phyloP scores from a whole-genome alignment of 2,113 vertebrate species.

The Varanus komodoensis region DNA sequence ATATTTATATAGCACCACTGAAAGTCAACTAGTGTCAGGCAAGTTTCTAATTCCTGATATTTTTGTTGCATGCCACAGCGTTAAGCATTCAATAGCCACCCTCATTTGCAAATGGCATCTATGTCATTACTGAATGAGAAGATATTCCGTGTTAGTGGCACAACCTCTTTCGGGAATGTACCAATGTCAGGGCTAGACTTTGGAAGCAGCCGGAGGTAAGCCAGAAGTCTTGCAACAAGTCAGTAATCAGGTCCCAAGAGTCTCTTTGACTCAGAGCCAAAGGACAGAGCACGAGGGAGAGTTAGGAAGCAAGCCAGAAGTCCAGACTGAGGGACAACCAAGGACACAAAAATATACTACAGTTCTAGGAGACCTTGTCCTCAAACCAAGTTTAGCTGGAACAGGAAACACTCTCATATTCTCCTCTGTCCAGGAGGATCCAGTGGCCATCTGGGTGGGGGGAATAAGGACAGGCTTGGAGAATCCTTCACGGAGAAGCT shows the following conservation, averaged over 20 bases:
- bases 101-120: neutral
- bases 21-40: neutral
- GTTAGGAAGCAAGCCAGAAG: neutral
- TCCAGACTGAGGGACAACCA: neutral
- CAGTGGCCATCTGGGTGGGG: neutral
- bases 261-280: neutral
- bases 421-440: neutral
- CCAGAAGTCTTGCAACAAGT: neutral
- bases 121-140: neutral
- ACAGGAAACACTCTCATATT: neutral
- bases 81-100: neutral
- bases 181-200: neutral
- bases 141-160: neutral
- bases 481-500: neutral
- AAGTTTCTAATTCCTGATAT: constrained; percentile 14
- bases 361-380: neutral
- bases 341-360: neutral
- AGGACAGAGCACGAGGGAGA: neutral
- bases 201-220: neutral
- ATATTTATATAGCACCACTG: too few species aligned
- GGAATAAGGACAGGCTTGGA: neutral
- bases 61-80: constrained; percentile 4
- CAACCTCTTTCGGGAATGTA: neutral
- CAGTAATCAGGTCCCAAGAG: neutral
- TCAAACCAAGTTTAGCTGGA: neutral